Conservation (phyloP, 2,113 vertebrate species). For the Eubucco bourcierii region DNA sequence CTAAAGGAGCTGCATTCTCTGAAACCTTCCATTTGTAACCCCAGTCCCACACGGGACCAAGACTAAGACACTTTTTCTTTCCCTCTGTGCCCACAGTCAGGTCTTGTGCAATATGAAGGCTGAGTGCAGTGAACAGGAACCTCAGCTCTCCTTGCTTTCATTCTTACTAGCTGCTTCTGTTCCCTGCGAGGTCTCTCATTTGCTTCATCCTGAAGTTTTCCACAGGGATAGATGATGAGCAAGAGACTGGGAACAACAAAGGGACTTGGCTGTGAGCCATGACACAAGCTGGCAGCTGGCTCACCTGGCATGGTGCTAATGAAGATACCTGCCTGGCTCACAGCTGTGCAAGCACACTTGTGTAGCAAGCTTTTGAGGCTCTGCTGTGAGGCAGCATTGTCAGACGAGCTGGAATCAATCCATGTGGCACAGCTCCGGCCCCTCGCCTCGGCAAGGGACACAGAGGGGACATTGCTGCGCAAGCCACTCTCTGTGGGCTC, state of each 20-base stretch:
- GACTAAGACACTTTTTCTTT: neutral
- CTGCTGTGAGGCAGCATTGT: neutral
- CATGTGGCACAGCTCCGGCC: neutral
- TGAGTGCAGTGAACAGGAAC: neutral
- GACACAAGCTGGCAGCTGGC: neutral
- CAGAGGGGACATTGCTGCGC: neutral
- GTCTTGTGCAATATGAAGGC: neutral
- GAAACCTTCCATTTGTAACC: neutral
- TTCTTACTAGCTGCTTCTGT: neutral
- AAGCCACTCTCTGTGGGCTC: neutral
- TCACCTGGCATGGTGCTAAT: neutral
- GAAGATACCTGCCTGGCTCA: neutral
- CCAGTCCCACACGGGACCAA: neutral
- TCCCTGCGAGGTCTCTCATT: neutral
- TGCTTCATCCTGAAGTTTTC: neutral
- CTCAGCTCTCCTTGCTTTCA: neutral
- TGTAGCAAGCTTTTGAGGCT: neutral
- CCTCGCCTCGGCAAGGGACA: neutral
- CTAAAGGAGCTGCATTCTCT: neutral
- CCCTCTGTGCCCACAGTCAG: neutral
- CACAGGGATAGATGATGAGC: neutral
- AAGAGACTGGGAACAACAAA: neutral
- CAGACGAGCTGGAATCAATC: neutral
- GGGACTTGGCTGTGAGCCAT: neutral
- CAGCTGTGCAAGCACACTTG: neutral